Percentiles rank a stretch among this genome's conserved stretches.
Conservation (phyloP, 2,113 vertebrate genomes). For the Panthera tigris region DNA sequence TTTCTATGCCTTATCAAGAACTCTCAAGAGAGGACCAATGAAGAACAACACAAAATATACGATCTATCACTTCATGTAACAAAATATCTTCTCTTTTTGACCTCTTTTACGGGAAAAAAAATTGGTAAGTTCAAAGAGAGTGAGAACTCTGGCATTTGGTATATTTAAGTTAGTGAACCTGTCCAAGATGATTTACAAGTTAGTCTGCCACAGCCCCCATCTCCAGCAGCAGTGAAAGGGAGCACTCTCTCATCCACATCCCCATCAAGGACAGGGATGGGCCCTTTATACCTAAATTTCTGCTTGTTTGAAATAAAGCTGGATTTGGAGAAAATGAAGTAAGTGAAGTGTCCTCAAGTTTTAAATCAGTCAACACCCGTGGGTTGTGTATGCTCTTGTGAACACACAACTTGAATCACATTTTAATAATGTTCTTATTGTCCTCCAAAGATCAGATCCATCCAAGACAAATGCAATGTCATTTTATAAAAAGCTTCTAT, state of each 20-base stretch:
- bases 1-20: not conserved
- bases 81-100: not conserved
- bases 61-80: not conserved
- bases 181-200: not conserved
- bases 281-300: too few species aligned
- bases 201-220: too few species aligned
- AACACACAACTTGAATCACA: not conserved
- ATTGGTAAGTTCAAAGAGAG: not conserved
- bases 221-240: too few species aligned
- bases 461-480: not conserved
- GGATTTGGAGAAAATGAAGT: not conserved
- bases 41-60: not conserved
- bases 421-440: conserved; percentile 33
- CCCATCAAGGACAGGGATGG: too few species aligned
- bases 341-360: not conserved
- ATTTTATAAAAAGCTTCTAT: not conserved
- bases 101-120: not conserved
- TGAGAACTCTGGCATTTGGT: not conserved
- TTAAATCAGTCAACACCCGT: not conserved
- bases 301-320: not conserved
- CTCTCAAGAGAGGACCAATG: not conserved
- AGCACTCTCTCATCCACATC: too few species aligned
- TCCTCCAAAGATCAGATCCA: not conserved
- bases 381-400: not conserved
- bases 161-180: not conserved